A percentile compares a stretch with the other conserved stretches of the same genome.
Evolutionary conservation across 1,140 invertebrate genomes (phyloP).

Genomic region (Cyphomyrmex costatus): DNA sequence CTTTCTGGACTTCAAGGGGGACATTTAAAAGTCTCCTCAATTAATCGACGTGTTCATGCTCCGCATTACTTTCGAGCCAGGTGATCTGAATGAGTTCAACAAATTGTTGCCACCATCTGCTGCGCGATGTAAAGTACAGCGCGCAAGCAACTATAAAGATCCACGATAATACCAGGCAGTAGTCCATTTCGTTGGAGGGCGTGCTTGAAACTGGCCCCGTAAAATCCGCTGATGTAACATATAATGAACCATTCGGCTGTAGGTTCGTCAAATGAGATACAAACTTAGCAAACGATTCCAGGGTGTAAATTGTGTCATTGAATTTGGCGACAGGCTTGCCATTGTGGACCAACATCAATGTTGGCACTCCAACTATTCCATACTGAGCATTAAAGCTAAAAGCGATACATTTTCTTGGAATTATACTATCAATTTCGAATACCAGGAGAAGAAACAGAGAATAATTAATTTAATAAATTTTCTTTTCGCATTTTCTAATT

Average conservation of each 20-base stretch:
- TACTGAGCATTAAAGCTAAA: constrained; percentile 95
- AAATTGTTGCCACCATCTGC: constrained; percentile 92
- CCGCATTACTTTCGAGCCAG: constrained; percentile 96
- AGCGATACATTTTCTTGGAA: constrained; percentile 61
- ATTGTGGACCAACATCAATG: constrained; percentile 97
- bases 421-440: background rate
- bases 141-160: constrained; percentile 93
- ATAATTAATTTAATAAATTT: too few species aligned
- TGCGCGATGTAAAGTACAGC: constrained; percentile 92
- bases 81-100: constrained; percentile 95
- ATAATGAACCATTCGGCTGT: constrained; percentile 88
- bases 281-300: constrained; percentile 94
- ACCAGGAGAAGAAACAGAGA: constrained; percentile 27
- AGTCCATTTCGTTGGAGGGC: constrained; percentile 92
- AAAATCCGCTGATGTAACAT: constrained; percentile 93
- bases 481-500: too few species aligned
- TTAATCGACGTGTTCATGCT: constrained; percentile 91
- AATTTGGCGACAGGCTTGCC: constrained; percentile 95
- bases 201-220: constrained; percentile 92
- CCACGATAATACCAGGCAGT: constrained; percentile 94
- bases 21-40: too few species aligned
- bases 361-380: constrained; percentile 97
- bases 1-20: too few species aligned
- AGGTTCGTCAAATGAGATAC: constrained; percentile 93
- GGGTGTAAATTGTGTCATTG: constrained; percentile 93